Base-by-base conservation (phyloP, 2,113 vertebrate species). In the Pomatostomus ruficeps region DNA sequence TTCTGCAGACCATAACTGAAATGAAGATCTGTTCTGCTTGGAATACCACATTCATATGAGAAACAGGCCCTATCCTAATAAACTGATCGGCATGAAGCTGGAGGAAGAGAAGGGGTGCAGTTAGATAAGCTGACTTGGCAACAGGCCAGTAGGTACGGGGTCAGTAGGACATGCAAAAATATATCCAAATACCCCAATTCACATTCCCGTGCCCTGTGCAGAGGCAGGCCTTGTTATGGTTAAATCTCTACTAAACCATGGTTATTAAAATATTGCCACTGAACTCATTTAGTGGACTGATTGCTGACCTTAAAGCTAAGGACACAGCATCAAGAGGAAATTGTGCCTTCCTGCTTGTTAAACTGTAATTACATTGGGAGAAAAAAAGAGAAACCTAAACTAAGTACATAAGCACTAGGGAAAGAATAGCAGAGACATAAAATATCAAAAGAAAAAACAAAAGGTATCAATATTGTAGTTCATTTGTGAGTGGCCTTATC, bases 261-360 rank as follows among this genome's bases (percentile, higher is more conserved):
- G 10, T 51, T 54, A 40, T 77, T 92, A 87, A 58, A 89, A 42
- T 16, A 19, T 63, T 78, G 42, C 61, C 11, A 16, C 33, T 89
- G 61, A 82, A 46, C 22, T 87, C 7, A 52, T 51, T 91, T 74
- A 65, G 24, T 26, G 29, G 49, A 36, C 33, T 71, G 46, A 61
- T 73, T 49, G 58, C 61, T 89, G 66, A 62, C 94, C 71, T 90
- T 91, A 55, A 93, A 80, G 36, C 38, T 45, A 42, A 72, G 66
- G 81, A 42, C 55, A 65, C 17, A 21, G 42, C 61, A 88, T 46
- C 33, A 70, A 71, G 49, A 85, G 21, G 33, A 62, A 62, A 54
- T 75, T 38, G 26, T 65, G 42, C 67, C 22, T 49, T 85, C 15
- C 66, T 85, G 42, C 68, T 86, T 42, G 45, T 80, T 82, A 54